Base-by-base conservation (phyloP, 2,113 vertebrate species). In the Rhinoderma darwinii region DNA sequence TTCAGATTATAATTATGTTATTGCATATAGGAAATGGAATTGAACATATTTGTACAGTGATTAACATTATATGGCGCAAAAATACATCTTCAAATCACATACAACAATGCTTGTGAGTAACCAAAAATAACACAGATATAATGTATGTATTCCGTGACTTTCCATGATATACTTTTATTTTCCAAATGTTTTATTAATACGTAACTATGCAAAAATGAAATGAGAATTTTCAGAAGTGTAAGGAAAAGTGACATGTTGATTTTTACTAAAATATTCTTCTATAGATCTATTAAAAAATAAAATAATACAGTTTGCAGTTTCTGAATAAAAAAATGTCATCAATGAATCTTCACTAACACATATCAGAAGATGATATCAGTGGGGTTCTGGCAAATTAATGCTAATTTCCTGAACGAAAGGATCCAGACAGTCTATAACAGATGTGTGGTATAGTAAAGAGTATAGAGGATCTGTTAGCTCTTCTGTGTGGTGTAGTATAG, bases 41-140 rank as follows among this genome's bases (percentile, higher is more conserved):
- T 80, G 50, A 80, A 56, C 32, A 80, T 80, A 80, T 39, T 35
- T 80, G 27, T 80, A 25, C 51, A 59, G 77, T 59, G 32, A 80
- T 59, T 80, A 80, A 37, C 77, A 80, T 59, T 12, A 59, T 50
- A 59, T 22, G 32, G 10, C 4, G 74, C 22, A 77, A 18, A 56
- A 59, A 39, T 56, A 50, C 5, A 37, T 39, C 8, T 39, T 11
- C 32, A 22, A 0, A 7, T 43, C 20, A 25, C 70, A 73, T 73
- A 25, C 22, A 25, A 35, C 15, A 1, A 1, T 9, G 66, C 15
- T 37, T 20, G 32, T 15, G 63, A 66, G 35, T 2, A 35, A 32
- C 68, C 68, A 22, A 32, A 8, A 12, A 7, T n/a, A 11, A 43
- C 25, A 47, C 30, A 37, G 32, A 35, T 70, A 37, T 27, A 78